Conservation (phyloP, 2,113 vertebrate species). For the Stegostoma tigrinum region DNA sequence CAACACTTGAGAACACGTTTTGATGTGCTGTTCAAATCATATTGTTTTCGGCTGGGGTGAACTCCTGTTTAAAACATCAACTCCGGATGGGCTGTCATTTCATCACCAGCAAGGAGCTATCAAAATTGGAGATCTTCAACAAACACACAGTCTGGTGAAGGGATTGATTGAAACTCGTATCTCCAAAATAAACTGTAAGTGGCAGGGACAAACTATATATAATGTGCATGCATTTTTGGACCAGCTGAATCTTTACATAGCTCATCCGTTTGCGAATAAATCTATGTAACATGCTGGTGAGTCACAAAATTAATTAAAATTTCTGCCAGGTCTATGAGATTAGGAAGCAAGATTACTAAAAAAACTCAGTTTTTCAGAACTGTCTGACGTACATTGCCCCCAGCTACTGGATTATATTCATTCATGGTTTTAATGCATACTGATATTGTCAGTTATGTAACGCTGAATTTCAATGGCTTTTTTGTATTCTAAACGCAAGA, state of each 20-base stretch:
- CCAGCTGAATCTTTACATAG: not conserved
- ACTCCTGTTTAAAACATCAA: not conserved
- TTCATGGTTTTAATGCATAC: not conserved
- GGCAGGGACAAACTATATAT: not conserved
- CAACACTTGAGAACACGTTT: not conserved
- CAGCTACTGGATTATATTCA: not conserved
- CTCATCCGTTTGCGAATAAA: not conserved
- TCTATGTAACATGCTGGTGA: not conserved
- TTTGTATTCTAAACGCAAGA: not conserved
- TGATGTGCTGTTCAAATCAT: not conserved
- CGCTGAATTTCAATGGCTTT: not conserved
- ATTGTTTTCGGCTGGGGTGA: not conserved
- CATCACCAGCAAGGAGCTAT: not conserved
- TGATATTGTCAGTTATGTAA: not conserved
- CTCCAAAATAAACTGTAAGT: not conserved
- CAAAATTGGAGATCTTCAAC: not conserved
- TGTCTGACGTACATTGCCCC: not conserved
- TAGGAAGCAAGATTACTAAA: not conserved
- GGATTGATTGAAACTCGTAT: not conserved
- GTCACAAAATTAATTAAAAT: slow-evolving; percentile 27
- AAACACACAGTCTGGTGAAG: not conserved
- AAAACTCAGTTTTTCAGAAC: not conserved
- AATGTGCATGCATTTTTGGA: not conserved
- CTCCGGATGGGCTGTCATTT: not conserved
- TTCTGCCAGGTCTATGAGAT: not conserved